Conservation (phyloP, 2,888 invertebrate genomes). For the Sphinx pinastri region DNA sequence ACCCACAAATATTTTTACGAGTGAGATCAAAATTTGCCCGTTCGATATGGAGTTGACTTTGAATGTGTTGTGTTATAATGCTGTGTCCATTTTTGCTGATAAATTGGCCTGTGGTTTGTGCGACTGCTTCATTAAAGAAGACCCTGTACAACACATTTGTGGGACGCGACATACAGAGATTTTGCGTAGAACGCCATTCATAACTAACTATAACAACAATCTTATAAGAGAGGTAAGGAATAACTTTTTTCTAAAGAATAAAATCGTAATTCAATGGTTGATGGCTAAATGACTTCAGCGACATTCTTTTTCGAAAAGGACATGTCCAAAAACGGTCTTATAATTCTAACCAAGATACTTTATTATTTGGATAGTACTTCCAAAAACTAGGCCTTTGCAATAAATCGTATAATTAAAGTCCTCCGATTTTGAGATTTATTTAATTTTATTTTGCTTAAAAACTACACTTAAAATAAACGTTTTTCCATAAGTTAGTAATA, state of each 20-base stretch:
- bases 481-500: too few species aligned
- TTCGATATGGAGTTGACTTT: constrained; percentile 3
- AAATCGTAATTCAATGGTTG: too few species aligned
- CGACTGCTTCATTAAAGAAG: background rate
- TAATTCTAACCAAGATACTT: too few species aligned
- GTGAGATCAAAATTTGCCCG: constrained; percentile 8
- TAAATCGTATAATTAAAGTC: too few species aligned
- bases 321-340: too few species aligned
- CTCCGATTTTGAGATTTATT: too few species aligned
- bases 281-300: too few species aligned
- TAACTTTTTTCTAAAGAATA: background rate
- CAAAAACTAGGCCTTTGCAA: too few species aligned
- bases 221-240: constrained; percentile 14
- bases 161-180: background rate
- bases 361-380: too few species aligned
- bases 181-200: background rate
- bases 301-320: too few species aligned
- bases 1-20: background rate
- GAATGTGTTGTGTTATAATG: background rate
- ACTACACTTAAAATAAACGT: too few species aligned
- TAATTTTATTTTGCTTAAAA: too few species aligned
- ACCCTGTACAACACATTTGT: constrained; percentile 8
- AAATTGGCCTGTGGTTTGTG: background rate
- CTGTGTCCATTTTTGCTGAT: background rate
- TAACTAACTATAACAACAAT: background rate